Conservation (phyloP, 2,797 vertebrate species). For the Protosalanx chinensis region DNA sequence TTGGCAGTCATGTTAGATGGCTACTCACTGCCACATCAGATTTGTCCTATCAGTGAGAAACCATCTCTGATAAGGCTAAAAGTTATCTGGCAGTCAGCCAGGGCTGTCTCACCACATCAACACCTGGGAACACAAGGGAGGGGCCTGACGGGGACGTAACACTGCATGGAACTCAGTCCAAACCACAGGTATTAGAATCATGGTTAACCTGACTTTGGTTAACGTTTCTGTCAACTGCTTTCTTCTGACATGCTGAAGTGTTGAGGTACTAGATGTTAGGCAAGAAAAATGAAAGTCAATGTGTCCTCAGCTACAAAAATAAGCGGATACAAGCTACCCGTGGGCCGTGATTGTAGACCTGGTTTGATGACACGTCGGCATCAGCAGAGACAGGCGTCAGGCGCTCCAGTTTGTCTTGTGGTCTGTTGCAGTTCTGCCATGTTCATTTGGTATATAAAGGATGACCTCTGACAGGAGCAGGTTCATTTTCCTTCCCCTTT, state of each 20-base stretch:
- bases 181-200: not conserved
- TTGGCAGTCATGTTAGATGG: constrained; percentile 1
- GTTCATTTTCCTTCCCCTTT: not conserved
- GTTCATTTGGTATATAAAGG: too few relatives aligned
- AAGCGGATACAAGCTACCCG: too few relatives aligned
- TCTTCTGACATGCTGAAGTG: not conserved
- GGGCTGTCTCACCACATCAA: not conserved
- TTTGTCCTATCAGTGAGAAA: constrained; percentile 13
- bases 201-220: not conserved
- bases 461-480: too few relatives aligned
- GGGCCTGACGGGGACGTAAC: not conserved
- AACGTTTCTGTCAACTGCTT: not conserved
- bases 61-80: constrained; percentile 13
- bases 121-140: not conserved
- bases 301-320: too few relatives aligned
- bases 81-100: constrained; percentile 13
- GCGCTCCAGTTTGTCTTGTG: too few relatives aligned
- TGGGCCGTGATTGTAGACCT: too few relatives aligned
- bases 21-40: constrained; percentile 10
- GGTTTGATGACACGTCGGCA: too few relatives aligned
- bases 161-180: too few relatives aligned
- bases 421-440: too few relatives aligned
- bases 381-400: too few relatives aligned
- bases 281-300: not conserved
- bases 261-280: not conserved